Conservation (phyloP, 2,888 invertebrate genomes). For the Shargacucullia verbasci region DNA sequence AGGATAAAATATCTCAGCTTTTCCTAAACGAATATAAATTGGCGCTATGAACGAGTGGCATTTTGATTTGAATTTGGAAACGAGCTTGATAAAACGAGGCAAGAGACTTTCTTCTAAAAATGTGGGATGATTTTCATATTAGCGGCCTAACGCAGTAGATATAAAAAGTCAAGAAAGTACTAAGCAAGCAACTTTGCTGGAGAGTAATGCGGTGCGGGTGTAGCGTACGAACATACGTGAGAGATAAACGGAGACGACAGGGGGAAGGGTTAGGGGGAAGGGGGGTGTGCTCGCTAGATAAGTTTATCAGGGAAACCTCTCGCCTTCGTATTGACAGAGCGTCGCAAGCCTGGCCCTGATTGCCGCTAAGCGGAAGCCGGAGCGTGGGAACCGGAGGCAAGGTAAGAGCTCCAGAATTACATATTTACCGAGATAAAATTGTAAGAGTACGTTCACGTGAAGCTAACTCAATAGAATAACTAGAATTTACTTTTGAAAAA, state of each 20-base stretch:
- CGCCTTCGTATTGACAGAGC: constrained; percentile 88
- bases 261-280: constrained; percentile 61
- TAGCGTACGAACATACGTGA: constrained; percentile 79
- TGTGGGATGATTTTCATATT: constrained; percentile 51
- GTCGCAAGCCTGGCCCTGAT: constrained; percentile 85
- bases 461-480: constrained; percentile 33
- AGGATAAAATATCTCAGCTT: constrained; percentile 73
- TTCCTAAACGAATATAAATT: constrained; percentile 76
- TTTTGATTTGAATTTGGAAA: constrained; percentile 54
- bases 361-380: constrained; percentile 85
- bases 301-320: constrained; percentile 88
- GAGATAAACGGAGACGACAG: constrained; percentile 82
- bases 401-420: constrained; percentile 73
- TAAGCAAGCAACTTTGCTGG: constrained; percentile 66
- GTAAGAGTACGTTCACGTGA: constrained; percentile 48
- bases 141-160: constrained; percentile 60
- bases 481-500: constrained; percentile 31
- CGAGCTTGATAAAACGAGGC: constrained; percentile 39
- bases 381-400: constrained; percentile 79
- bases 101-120: constrained; percentile 36
- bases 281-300: constrained; percentile 76
- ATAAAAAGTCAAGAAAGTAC: constrained; percentile 70
- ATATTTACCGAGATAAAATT: constrained; percentile 74
- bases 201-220: constrained; percentile 74
- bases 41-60: constrained; percentile 61